A percentile compares a stretch with the other conserved stretches of the same genome.
Conservation (phyloP, 2,888 invertebrate species). For the Cristatella mucedo region DNA sequence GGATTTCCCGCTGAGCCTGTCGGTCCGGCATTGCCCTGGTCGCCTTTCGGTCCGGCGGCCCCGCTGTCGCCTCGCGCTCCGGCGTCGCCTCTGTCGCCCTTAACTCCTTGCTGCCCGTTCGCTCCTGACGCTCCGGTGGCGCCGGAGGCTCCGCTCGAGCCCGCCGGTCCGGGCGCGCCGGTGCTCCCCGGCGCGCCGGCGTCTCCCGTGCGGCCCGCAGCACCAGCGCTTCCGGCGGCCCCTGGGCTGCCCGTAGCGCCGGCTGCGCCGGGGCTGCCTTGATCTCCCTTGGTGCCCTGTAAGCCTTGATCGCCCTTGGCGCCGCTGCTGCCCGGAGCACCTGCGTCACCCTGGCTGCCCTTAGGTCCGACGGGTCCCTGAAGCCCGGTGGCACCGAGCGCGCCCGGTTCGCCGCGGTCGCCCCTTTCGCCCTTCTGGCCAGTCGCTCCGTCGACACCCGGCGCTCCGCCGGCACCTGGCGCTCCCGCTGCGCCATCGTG, state of each 20-base stretch:
- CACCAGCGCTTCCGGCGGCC: slow-evolving; percentile 5
- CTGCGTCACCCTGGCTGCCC: too few species aligned
- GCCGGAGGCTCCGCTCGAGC: slow-evolving; percentile 7
- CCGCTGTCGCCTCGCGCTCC: neutral
- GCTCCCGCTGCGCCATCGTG: slow-evolving; percentile 4
- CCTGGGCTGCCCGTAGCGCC: slow-evolving; percentile 4
- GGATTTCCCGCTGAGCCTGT: slow-evolving; percentile 7
- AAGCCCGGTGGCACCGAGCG: too few species aligned
- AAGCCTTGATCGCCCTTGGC: neutral
- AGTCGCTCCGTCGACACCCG: slow-evolving; percentile 9
- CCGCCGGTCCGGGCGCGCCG: slow-evolving; percentile 7
- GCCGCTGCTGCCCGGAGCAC: too few species aligned
- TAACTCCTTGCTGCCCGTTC: neutral
- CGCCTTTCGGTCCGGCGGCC: neutral
- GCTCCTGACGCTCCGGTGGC: slow-evolving; percentile 9
- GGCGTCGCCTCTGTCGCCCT: slow-evolving; percentile 3
- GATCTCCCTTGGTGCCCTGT: slow-evolving; percentile 2
- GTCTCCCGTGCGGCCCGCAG: slow-evolving; percentile 3
- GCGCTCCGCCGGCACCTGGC: slow-evolving; percentile 2
- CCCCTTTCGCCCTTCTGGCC: slow-evolving; percentile 5
- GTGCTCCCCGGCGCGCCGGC: neutral
- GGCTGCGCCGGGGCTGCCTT: neutral
- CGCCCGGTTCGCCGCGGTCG: slow-evolving; percentile 4
- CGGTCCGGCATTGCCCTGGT: neutral
- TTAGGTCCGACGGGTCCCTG: too few species aligned